Evolutionary conservation across 2,113 vertebrate genomes (phyloP).

Genomic region (Paedocypris sp.): DNA sequence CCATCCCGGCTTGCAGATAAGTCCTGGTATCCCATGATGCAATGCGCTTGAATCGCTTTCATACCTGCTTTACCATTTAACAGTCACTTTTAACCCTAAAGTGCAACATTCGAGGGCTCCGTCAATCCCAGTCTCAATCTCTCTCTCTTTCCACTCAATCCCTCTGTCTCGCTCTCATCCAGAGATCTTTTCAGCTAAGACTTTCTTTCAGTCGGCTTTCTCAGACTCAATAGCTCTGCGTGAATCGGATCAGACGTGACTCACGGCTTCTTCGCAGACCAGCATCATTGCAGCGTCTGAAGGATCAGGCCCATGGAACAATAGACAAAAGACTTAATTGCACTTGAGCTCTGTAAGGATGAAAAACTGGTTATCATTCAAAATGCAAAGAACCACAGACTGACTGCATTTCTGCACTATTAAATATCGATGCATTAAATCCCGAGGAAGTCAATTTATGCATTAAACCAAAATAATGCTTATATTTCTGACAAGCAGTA

Average conservation of each 20-base stretch:
- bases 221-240: not conserved
- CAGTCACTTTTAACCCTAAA: not conserved
- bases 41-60: no score
- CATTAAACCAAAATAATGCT: no score
- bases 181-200: not conserved
- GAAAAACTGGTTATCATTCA: no score
- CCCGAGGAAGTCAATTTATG: no score
- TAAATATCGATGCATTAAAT: no score
- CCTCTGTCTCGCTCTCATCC: not conserved
- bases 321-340: not conserved
- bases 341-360: not conserved
- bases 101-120: not conserved
- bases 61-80: not conserved
- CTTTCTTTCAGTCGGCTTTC: not conserved
- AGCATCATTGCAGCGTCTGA: not conserved
- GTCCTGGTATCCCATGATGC: no score
- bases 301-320: not conserved
- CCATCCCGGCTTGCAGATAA: no score
- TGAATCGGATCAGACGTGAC: constrained; percentile 7
- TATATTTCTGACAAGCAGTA: no score
- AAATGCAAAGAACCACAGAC: no score
- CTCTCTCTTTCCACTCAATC: not conserved
- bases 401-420: not conserved
- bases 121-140: no score
- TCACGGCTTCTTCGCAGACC: not conserved